phyloP scores from a whole-genome alignment of 2,113 vertebrate genomes.

The Tinamus guttatus region DNA sequence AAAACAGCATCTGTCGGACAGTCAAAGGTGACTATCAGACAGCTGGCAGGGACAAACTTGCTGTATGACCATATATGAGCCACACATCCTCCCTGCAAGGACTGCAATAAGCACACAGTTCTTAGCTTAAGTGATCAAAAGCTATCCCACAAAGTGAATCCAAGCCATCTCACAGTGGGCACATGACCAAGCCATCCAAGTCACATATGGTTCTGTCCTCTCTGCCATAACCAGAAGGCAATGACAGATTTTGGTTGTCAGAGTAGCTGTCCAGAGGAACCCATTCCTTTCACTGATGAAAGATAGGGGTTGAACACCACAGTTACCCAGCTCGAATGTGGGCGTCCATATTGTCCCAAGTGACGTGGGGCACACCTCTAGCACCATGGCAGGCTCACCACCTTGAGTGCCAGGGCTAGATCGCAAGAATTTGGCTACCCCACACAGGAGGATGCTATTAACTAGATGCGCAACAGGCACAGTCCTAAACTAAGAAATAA shows the following conservation, averaged over 20 bases:
- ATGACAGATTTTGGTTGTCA: not conserved
- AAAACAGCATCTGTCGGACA: not conserved
- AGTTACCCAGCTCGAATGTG: not conserved
- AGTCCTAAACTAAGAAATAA: conserved; percentile 4
- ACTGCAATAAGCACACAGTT: not conserved
- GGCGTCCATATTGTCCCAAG: not conserved
- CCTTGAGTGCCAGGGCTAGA: not conserved
- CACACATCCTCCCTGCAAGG: not conserved
- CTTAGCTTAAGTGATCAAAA: not conserved
- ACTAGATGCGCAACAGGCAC: not conserved
- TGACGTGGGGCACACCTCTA: accelerated
- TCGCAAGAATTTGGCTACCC: not conserved
- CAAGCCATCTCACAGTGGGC: not conserved
- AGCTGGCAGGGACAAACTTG: not conserved
- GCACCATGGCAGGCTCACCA: not conserved
- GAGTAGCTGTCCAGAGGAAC: not conserved
- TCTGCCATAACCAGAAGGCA: not conserved
- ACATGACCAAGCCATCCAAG: not conserved
- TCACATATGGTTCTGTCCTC: not conserved
- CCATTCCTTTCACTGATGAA: not conserved
- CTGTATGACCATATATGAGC: not conserved
- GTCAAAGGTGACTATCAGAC: not conserved
- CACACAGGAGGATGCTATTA: not conserved
- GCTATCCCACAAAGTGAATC: not conserved
- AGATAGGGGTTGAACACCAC: accelerated